Conservation (phyloP, 2,797 vertebrate species). For the Neosalanx taihuensis region DNA sequence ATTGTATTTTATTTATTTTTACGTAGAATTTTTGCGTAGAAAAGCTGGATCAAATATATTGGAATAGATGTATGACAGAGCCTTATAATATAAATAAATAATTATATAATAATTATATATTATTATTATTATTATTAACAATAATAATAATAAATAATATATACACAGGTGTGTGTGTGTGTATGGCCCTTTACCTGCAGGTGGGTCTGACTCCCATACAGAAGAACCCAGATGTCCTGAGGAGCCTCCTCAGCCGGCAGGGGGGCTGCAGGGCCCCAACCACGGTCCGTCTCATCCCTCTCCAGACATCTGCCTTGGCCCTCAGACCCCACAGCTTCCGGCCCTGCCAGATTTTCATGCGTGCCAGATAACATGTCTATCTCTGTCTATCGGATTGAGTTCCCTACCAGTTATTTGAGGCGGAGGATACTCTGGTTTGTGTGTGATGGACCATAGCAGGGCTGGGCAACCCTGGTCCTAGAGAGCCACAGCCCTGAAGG, state of each 20-base stretch:
- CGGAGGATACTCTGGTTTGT: not conserved
- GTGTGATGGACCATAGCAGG: not conserved
- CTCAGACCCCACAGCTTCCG: conserved; percentile 1
- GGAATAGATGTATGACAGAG: no score
- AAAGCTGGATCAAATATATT: no score
- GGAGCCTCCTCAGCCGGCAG: not conserved
- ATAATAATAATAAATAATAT: no score
- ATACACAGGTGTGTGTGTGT: no score
- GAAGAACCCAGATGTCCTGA: conserved; percentile 34
- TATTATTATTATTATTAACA: no score
- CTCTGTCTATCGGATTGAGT: not conserved
- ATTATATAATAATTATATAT: not conserved
- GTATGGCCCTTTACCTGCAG: conserved; percentile 59
- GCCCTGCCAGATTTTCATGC: not conserved
- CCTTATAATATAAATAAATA: no score
- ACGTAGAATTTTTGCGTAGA: no score
- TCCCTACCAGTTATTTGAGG: not conserved
- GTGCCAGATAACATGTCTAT: not conserved
- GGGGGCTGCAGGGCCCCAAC: conserved; percentile 19
- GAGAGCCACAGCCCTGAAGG: no score
- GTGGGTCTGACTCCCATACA: conserved; percentile 58
- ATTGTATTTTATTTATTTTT: not conserved
- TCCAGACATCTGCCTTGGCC: conserved; percentile 25
- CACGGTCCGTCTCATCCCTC: conserved; percentile 18
- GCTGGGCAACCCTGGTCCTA: no score